phyloP scores from a whole-genome alignment of 2,113 vertebrate genomes.

The Eurypyga helias region DNA sequence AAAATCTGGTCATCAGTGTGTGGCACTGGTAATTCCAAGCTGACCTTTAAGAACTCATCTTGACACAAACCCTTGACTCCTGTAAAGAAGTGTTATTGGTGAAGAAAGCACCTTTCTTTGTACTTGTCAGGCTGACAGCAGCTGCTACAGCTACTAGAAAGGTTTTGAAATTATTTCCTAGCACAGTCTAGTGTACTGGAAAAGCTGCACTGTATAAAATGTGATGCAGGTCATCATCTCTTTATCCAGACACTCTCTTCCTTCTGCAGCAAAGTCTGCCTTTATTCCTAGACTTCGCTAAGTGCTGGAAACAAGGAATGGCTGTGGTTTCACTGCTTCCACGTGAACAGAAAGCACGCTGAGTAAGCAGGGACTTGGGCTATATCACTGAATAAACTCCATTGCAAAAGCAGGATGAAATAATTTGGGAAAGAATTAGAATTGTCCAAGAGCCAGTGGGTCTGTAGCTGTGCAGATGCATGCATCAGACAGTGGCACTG shows the following conservation, averaged over 20 bases:
- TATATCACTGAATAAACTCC: neutral
- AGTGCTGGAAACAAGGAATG: neutral
- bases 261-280: neutral
- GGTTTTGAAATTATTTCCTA: neutral
- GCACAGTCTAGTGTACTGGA: neutral
- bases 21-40: neutral
- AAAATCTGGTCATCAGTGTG: neutral
- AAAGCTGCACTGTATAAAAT: neutral
- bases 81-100: neutral
- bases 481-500: neutral
- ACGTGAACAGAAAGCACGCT: constrained; percentile 4
- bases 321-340: constrained; percentile 4
- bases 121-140: neutral
- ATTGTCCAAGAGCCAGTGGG: accelerated
- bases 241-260: neutral
- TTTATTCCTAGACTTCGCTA: neutral
- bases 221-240: neutral
- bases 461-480: neutral
- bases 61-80: neutral
- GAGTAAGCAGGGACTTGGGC: neutral
- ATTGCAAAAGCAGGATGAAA: neutral
- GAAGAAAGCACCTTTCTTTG: neutral
- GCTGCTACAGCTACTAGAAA: neutral
- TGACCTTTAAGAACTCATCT: neutral
- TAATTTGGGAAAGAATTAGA: neutral